Percentiles rank a stretch among this genome's conserved stretches.
phyloP scores from a whole-genome alignment of 37 sponge, comb jelly and placozoan species.

The Aphrocallistes beatrix region DNA sequence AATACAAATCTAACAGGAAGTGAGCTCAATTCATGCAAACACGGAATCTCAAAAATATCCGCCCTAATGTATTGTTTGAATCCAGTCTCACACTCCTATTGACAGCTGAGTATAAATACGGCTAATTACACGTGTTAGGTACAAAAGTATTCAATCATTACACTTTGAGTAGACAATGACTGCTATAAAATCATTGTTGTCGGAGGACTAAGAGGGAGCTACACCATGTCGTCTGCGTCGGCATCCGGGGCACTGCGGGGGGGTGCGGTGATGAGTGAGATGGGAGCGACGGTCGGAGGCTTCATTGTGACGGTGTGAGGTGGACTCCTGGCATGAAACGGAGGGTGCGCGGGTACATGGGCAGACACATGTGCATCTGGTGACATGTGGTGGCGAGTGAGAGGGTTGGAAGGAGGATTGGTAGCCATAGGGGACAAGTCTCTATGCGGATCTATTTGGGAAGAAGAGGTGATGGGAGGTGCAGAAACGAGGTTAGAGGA shows the following conservation, averaged over 20 bases:
- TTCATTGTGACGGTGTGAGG: not conserved
- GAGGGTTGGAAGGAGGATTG: not conserved
- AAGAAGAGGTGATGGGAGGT: not conserved
- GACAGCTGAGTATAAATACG: not conserved
- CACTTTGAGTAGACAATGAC: not conserved
- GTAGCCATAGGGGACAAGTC: conserved; percentile 4
- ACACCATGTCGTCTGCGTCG: conserved; percentile 1
- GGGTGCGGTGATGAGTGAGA: not conserved
- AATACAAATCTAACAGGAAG: too few relatives aligned
- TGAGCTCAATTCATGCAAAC: too few relatives aligned
- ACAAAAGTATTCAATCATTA: conserved; percentile 14
- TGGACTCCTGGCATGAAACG: not conserved
- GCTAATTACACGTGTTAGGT: not conserved
- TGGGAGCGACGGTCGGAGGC: not conserved
- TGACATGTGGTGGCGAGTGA: conserved; percentile 13
- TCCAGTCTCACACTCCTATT: too few relatives aligned
- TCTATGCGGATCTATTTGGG: not conserved
- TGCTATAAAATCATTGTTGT: not conserved
- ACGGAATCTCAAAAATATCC: too few relatives aligned
- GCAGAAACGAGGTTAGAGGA: not conserved
- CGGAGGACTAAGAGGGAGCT: not conserved
- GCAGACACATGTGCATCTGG: too few relatives aligned
- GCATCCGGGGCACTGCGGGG: not conserved
- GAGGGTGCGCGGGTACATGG: not conserved
- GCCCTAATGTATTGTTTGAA: too few relatives aligned